Evolutionary conservation across 2,113 vertebrate genomes (phyloP).

Genomic region (Hippocampus mohnikei): DNA sequence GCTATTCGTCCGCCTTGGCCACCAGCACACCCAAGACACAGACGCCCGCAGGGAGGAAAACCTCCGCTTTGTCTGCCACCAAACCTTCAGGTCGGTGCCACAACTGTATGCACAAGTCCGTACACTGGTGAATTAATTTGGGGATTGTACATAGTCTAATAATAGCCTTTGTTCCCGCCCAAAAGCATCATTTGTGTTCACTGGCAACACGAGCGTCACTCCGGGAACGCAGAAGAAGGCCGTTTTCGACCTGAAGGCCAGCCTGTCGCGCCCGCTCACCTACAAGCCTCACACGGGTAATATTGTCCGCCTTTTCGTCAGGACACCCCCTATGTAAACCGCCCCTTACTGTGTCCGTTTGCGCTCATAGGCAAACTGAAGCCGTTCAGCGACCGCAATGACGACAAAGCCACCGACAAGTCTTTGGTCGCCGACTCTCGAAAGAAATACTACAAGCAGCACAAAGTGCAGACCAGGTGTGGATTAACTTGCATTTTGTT

Average conservation of each 20-base stretch:
- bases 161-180: neutral
- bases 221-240: conserved; percentile 76
- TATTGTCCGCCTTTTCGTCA: neutral
- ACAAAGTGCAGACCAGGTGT: conserved; percentile 80
- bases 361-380: conserved; percentile 82
- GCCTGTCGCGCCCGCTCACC: conserved; percentile 82
- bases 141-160: neutral
- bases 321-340: neutral
- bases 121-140: neutral
- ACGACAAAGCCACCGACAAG: conserved; percentile 66
- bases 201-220: conserved; percentile 64
- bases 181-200: conserved; percentile 77
- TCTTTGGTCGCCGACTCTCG: conserved; percentile 50
- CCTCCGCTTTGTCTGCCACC: conserved; percentile 27
- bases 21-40: conserved; percentile 49
- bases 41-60: conserved; percentile 21
- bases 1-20: conserved; percentile 72
- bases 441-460: conserved; percentile 84
- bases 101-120: neutral
- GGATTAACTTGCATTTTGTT: conserved; percentile 4
- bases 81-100: conserved; percentile 53
- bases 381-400: conserved; percentile 77
- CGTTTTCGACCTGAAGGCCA: conserved; percentile 88
- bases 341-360: neutral
- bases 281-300: conserved; percentile 85